Evolutionary conservation across 2,113 vertebrate species (phyloP).

Genomic region (Proteles cristata): DNA sequence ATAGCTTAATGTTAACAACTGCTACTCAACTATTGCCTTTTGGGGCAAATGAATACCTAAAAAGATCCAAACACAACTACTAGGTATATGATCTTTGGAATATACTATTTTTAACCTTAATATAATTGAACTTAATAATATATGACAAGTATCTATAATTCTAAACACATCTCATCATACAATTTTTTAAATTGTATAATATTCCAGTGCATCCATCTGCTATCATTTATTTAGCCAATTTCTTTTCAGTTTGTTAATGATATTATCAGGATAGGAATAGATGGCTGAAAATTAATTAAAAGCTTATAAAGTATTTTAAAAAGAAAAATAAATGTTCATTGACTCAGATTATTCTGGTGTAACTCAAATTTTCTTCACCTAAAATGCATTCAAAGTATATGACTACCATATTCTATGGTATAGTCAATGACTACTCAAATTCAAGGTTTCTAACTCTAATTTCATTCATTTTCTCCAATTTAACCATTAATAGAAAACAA

Average conservation of each 20-base stretch:
- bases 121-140: neutral
- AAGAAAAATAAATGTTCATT: neutral
- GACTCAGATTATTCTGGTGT: neutral
- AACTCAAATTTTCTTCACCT: slow-evolving; percentile 28
- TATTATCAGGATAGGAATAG: neutral
- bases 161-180: neutral
- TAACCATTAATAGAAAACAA: slow-evolving; percentile 8
- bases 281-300: slow-evolving; percentile 14
- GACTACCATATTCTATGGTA: neutral
- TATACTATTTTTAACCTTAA: neutral
- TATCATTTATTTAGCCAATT: neutral
- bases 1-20: neutral
- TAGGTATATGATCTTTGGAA: neutral
- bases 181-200: neutral
- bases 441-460: slow-evolving; percentile 2
- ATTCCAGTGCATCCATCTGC: neutral
- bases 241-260: neutral
- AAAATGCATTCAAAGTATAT: neutral
- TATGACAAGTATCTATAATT: neutral
- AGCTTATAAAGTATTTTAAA: neutral
- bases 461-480: neutral
- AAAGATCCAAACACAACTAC: neutral
- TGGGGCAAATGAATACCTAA: neutral
- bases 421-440: neutral
- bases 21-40: neutral